Base-by-base conservation (phyloP, 2,113 vertebrate species). In the Chauna torquata region DNA sequence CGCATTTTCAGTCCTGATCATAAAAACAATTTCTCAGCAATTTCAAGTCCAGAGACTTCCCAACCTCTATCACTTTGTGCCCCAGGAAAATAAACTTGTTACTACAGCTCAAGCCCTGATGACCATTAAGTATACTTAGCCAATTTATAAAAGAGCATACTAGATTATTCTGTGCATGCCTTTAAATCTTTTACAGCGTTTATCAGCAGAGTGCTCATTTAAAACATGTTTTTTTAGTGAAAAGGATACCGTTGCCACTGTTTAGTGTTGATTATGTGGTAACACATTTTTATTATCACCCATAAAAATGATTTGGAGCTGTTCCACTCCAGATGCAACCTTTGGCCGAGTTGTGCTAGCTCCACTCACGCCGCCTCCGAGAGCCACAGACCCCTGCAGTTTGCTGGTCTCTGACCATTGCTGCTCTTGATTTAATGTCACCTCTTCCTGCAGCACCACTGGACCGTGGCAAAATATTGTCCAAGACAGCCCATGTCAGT, bases 181-280 rank as follows among this genome's bases (percentile, higher is more conserved):
- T 96, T 96, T 69, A 76, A 95, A 88, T 62, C 70, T 85, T 95
- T 91, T 50, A 62, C 75, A 86, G 94, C 32, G 1, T 94, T 97
- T 95, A 97, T 95, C 95, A 96, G 86, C 91, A 66, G 66, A 95
- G 89, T 9, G 2, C 83, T 95, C 91, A 91, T 94, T 95, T 91
- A 42, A 82, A 95, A 77, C 96, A 95, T 87, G 88, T 87, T 97
- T 93, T 91, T 97, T 92, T 92, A 97, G 92, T 97, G 97, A 83
- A 95, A 95, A 96, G 75, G 81, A 95, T 82, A 87, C 81, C 8
- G 0, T 87, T 91, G 96, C 95, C 96, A 96, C 97, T 85, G 95
- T 94, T 97, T 62, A 88, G 74, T 90, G 95, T 95, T 96, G 96
- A 97, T 97, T 90, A 95, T 95, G 94, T 96, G 95, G 95, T 92